Evolutionary conservation across 2,113 vertebrate species (phyloP).

Genomic region (Phalacrocorax pelagicus): DNA sequence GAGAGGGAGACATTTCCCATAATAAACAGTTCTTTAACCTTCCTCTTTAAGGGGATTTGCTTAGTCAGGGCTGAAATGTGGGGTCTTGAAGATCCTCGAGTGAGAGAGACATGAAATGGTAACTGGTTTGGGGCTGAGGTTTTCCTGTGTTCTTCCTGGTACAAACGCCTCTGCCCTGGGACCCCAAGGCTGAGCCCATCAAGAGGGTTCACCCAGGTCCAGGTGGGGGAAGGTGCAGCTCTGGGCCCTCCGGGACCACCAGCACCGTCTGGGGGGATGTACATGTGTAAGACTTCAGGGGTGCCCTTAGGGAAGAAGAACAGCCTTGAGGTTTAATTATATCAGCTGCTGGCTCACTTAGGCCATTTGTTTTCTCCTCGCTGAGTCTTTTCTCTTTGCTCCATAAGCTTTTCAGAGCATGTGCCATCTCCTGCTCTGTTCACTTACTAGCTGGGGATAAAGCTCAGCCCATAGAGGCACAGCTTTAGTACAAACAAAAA

Average conservation of each 20-base stretch:
- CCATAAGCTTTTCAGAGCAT: not conserved
- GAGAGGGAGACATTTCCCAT: conserved; percentile 76
- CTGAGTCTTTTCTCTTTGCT: not conserved
- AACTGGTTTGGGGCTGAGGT: not conserved
- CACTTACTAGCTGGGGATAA: not conserved
- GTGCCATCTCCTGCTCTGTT: not conserved
- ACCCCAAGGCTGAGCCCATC: not conserved
- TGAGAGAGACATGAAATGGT: conserved; percentile 19
- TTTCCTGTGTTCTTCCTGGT: not conserved
- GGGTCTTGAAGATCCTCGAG: not conserved
- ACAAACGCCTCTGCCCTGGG: not conserved
- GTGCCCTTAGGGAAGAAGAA: not conserved
- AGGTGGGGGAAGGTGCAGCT: not conserved
- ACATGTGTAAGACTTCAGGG: not conserved
- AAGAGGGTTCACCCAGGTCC: rapidly evolving
- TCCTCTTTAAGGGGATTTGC: conserved; percentile 74
- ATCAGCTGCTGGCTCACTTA: not conserved
- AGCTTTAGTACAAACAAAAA: not conserved
- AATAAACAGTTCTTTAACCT: conserved; percentile 79
- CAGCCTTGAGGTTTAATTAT: not conserved
- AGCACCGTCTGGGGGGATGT: not conserved
- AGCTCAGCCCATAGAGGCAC: not conserved
- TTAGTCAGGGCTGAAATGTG: conserved; percentile 69
- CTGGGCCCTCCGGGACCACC: not conserved
- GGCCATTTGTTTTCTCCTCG: not conserved